Evolutionary conservation across 1,140 invertebrate species (phyloP).

Genomic region (Zaprionus taronus): DNA sequence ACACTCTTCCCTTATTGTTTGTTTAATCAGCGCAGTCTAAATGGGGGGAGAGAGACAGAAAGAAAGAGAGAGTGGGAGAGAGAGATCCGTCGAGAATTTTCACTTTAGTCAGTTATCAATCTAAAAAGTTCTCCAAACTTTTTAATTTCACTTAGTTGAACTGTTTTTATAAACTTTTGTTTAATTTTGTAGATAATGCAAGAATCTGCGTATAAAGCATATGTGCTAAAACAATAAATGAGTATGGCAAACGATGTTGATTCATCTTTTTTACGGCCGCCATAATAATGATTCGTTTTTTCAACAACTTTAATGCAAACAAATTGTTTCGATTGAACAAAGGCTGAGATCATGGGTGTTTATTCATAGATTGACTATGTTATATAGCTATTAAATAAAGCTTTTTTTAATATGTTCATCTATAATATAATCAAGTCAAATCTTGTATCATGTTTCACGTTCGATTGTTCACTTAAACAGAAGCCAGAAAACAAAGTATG

Average conservation of each 20-base stretch:
- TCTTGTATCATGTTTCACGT: too few relatives aligned
- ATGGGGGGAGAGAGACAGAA: too few relatives aligned
- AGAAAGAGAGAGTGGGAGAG: too few relatives aligned
- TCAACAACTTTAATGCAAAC: not conserved
- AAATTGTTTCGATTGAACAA: not conserved
- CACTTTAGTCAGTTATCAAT: not conserved
- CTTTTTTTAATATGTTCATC: too few relatives aligned
- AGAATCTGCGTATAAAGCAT: not conserved
- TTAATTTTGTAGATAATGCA: not conserved
- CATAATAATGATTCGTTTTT: not conserved
- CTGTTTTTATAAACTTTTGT: not conserved
- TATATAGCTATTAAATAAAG: too few relatives aligned
- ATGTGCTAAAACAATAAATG: not conserved
- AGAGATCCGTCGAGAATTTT: not conserved
- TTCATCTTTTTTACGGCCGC: not conserved
- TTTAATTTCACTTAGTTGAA: not conserved
- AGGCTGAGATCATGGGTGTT: not conserved
- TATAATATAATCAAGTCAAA: too few relatives aligned
- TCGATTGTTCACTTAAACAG: too few relatives aligned
- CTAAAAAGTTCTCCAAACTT: not conserved
- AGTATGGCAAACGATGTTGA: not conserved
- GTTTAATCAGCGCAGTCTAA: too few relatives aligned
- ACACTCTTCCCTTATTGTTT: not conserved
- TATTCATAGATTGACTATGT: not conserved
- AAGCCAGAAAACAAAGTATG: too few relatives aligned